These are phyloP conservation scores for Eurypyga helias DNA, from an alignment of 2,113 vertebrate species.

Conservation along the genomic window DNA sequence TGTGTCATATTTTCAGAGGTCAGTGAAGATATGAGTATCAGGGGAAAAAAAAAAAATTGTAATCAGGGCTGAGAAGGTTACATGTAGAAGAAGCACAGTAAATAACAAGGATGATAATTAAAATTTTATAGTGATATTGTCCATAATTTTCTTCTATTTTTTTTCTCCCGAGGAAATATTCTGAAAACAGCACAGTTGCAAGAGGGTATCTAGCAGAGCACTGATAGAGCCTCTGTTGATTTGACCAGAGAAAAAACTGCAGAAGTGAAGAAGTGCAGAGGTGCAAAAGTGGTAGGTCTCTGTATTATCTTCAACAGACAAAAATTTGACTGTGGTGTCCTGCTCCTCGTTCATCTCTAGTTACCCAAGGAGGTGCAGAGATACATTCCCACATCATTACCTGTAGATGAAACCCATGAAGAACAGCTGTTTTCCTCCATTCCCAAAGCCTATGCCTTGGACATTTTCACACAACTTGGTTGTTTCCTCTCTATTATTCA, in stretches of 20 bases:
- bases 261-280: neutral
- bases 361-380: neutral
- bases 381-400: neutral
- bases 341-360: neutral
- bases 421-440: neutral
- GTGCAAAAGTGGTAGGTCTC: neutral
- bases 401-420: neutral
- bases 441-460: neutral
- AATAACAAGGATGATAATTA: neutral
- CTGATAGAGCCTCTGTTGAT: neutral
- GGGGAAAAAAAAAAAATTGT: neutral
- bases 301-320: neutral
- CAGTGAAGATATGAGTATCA: neutral
- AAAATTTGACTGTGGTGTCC: neutral
- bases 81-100: neutral
- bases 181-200: neutral
- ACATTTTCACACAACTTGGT: neutral
- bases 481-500: neutral
- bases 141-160: neutral
- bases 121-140: neutral
- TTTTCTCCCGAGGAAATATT: neutral
- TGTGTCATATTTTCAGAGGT: neutral
- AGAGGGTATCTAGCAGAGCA: neutral
- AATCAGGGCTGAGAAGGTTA: conserved; percentile 7
- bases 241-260: neutral